These are phyloP conservation scores for Archips crataeganus DNA, from an alignment of 2,888 invertebrate genomes.

Conservation along the genomic window DNA sequence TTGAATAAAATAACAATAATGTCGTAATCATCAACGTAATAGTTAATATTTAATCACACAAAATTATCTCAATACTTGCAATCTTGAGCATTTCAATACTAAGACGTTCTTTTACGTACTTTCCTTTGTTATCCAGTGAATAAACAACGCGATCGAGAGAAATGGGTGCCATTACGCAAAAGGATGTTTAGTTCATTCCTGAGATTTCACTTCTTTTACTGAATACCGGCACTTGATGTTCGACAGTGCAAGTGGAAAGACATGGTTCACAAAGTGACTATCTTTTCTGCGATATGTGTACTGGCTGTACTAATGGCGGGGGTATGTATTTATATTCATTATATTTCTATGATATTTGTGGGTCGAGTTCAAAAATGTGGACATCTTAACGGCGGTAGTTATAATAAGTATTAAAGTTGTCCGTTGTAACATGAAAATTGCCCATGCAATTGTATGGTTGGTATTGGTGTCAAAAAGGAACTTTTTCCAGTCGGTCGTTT, in stretches of 20 bases:
- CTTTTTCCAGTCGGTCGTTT: no score
- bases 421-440: no score
- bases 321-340: slow-evolving; percentile 46
- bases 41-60: background rate
- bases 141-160: slow-evolving; percentile 48
- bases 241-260: slow-evolving; percentile 50
- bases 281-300: slow-evolving; percentile 50
- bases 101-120: slow-evolving; percentile 20
- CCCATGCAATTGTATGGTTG: no score
- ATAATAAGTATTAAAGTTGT: no score
- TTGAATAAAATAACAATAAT: background rate
- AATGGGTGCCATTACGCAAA: slow-evolving; percentile 50
- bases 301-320: slow-evolving; percentile 46
- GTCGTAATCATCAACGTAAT: background rate
- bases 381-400: no score
- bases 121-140: slow-evolving; percentile 44
- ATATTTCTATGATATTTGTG: no score
- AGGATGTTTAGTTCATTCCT: slow-evolving; percentile 69
- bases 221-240: slow-evolving; percentile 50
- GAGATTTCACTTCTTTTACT: slow-evolving; percentile 52
- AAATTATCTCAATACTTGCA: background rate
- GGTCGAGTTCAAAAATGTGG: no score
- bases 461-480: no score
- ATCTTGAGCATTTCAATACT: slow-evolving; percentile 11
- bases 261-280: slow-evolving; percentile 55